Percentiles rank a stretch among this genome's conserved stretches.
Evolutionary conservation across 2,113 vertebrate genomes (phyloP).

Genomic region (Hyla sarda): DNA sequence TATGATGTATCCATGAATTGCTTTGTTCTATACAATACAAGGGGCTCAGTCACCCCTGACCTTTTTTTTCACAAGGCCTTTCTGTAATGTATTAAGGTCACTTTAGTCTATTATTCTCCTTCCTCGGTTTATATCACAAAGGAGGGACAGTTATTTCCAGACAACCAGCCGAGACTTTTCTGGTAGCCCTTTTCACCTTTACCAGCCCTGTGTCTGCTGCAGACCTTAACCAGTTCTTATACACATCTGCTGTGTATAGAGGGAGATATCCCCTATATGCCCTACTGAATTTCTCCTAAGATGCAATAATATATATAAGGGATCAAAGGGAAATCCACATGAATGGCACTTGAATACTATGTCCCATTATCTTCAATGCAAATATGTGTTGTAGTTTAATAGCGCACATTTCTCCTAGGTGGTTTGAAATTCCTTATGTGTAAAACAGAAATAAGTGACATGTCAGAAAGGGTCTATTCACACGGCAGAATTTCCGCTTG

Average conservation of each 20-base stretch:
- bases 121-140: background rate
- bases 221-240: background rate
- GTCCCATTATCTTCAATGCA: too few species aligned
- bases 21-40: background rate
- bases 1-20: background rate
- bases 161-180: background rate
- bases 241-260: background rate
- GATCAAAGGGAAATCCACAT: too few species aligned
- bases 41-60: background rate
- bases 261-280: too few species aligned
- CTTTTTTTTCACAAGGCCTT: conserved; percentile 10
- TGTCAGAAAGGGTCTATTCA: too few species aligned
- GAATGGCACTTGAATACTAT: too few species aligned
- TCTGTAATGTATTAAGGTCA: background rate
- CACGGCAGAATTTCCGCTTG: too few species aligned
- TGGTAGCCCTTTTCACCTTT: background rate
- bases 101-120: conserved; percentile 10
- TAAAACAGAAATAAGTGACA: too few species aligned
- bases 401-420: too few species aligned
- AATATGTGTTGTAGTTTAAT: too few species aligned
- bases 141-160: background rate
- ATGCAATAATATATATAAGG: too few species aligned
- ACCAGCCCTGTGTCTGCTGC: background rate
- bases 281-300: too few species aligned
- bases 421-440: too few species aligned